Percentiles rank a stretch among this genome's conserved stretches.
Evolutionary conservation across 1,140 invertebrate genomes (phyloP).

Genomic region (Cheumatopsyche charites): DNA sequence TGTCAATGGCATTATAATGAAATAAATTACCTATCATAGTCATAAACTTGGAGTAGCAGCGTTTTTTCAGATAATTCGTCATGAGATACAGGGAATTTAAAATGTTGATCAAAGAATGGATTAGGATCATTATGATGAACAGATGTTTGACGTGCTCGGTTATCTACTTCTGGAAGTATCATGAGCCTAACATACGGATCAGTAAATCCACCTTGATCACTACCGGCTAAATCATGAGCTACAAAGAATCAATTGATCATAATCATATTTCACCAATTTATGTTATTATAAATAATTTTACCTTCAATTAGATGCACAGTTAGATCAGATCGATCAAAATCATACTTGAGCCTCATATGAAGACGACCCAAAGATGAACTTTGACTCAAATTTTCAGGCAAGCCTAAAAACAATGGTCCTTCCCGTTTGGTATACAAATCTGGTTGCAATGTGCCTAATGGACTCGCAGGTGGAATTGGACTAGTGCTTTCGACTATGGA

Average conservation of each 20-base stretch:
- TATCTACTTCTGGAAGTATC: conserved; percentile 80
- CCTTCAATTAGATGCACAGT: conserved; percentile 88
- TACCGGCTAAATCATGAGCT: conserved; percentile 82
- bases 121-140: conserved; percentile 77
- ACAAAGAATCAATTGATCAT: background rate
- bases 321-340: conserved; percentile 87
- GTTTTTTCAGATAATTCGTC: conserved; percentile 78
- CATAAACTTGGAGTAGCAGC: conserved; percentile 75
- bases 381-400: conserved; percentile 57
- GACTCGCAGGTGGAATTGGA: conserved; percentile 55
- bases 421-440: conserved; percentile 81
- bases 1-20: no score
- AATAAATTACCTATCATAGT: conserved; percentile 61
- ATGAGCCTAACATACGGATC: conserved; percentile 83
- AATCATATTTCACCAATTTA: background rate
- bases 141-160: conserved; percentile 80
- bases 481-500: conserved; percentile 60
- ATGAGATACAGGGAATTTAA: conserved; percentile 84
- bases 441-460: conserved; percentile 82
- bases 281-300: conserved; percentile 51
- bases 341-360: conserved; percentile 85
- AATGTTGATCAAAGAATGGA: conserved; percentile 83
- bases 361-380: conserved; percentile 75
- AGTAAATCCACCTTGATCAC: conserved; percentile 82
- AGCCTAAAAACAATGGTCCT: conserved; percentile 73